These are phyloP conservation scores for Ceyx melanurus DNA, from an alignment of 2,113 vertebrate genomes.

Conservation along the genomic window DNA sequence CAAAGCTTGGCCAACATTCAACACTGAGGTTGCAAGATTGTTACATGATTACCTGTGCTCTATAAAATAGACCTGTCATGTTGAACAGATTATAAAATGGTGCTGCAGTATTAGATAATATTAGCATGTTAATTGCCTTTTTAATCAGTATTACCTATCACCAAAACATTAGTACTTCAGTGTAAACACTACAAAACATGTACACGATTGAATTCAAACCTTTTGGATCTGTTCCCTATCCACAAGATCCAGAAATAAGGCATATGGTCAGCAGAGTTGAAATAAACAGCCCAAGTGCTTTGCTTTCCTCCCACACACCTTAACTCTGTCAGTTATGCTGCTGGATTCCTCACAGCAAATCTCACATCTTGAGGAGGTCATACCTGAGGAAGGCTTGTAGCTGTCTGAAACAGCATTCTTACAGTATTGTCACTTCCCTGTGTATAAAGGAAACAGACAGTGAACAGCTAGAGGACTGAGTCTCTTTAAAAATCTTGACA, in stretches of 20 bases:
- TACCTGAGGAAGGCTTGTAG: constrained; percentile 76
- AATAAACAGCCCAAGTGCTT: neutral
- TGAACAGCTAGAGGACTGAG: neutral
- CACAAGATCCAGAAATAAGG: constrained; percentile 42
- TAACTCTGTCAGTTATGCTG: constrained; percentile 42
- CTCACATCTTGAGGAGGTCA: constrained; percentile 40
- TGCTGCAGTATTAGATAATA: constrained; percentile 8
- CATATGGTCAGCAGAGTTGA: constrained; percentile 50
- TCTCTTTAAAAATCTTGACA: neutral
- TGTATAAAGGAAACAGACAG: constrained; percentile 38
- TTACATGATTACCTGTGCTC: constrained; percentile 36
- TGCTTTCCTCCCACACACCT: constrained; percentile 56
- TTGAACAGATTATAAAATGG: neutral
- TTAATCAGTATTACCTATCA: constrained; percentile 1
- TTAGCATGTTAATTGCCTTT: neutral
- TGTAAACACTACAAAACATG: neutral
- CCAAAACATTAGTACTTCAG: constrained; percentile 16
- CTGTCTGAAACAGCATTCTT: constrained; percentile 69
- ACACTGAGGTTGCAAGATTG: neutral
- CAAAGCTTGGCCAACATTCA: neutral
- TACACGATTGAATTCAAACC: neutral
- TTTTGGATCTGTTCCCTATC: neutral
- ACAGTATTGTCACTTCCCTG: constrained; percentile 73
- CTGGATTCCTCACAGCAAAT: constrained; percentile 30
- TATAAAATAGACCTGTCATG: constrained; percentile 2